These are phyloP conservation scores for Diabrotica balteata DNA, from an alignment of 2,888 invertebrate genomes.

Conservation along the genomic window DNA sequence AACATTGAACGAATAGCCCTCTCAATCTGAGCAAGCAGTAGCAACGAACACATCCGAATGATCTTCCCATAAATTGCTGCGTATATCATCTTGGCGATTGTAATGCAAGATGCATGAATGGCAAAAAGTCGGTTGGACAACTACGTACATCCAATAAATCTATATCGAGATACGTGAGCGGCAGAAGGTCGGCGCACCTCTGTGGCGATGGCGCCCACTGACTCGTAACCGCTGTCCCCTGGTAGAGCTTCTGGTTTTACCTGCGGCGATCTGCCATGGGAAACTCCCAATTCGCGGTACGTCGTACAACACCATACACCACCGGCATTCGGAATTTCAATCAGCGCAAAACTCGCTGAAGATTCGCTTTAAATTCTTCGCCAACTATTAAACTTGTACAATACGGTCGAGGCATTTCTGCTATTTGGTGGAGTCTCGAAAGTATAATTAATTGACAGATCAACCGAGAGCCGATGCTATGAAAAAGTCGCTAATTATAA, in stretches of 20 bases:
- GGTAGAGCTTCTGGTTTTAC: conserved; percentile 39
- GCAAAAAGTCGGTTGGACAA: conserved; percentile 33
- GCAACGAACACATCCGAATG: too few species aligned
- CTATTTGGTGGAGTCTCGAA: conserved; percentile 16
- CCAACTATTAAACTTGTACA: conserved; percentile 11
- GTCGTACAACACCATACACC: conserved; percentile 9
- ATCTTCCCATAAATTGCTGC: conserved; percentile 30
- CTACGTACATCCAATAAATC: conserved; percentile 45
- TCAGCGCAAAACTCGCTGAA: conserved; percentile 17
- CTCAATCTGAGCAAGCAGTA: too few species aligned
- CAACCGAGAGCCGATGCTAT: conserved; percentile 8
- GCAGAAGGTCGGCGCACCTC: conserved; percentile 53
- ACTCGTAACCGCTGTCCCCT: conserved; percentile 41
- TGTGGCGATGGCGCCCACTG: conserved; percentile 50
- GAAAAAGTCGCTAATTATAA: conserved; percentile 15
- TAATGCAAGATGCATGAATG: conserved; percentile 41
- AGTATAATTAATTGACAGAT: conserved; percentile 20
- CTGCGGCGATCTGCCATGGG: conserved; percentile 28
- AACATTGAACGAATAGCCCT: too few species aligned
- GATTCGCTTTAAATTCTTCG: conserved; percentile 20
- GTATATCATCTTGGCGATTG: conserved; percentile 33
- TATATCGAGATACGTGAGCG: conserved; percentile 49
- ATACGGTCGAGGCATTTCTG: conserved; percentile 16
- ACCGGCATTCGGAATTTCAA: conserved; percentile 25
- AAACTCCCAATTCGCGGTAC: conserved; percentile 27